Base-by-base conservation (phyloP, 2,888 invertebrate species). In the Rutpela maculata region DNA sequence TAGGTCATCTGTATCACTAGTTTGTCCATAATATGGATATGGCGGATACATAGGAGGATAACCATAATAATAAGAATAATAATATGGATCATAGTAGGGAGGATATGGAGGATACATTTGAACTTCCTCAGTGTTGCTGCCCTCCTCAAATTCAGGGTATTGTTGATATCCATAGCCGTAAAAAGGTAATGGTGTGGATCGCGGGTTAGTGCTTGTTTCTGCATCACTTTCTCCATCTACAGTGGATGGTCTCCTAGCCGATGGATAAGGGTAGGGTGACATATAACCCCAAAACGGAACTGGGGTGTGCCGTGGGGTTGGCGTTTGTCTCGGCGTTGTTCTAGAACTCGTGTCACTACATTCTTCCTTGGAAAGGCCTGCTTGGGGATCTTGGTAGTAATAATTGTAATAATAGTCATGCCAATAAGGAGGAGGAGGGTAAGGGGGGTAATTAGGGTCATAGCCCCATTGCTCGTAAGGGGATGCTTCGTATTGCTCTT, bases 1-100 rank as follows among this genome's bases (percentile, higher is more conserved):
- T 60, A 82, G 80, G 65, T 88, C 89, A 76, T 89, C 88, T 19
- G 79, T 82, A 60, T 89, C 87, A 62, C 81, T 84, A 18, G 80
- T 79, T 22, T 77, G 43, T 6, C 76, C 80, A 72, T 86, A 87
- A 74, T 84, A 87, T 0, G 84, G 85, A 67, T 87, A 86, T 1
- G 86, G 86, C 6, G 88, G 85, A 75, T 87, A 87, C 82, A 85
- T 85, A 50, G 88, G 87, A 60, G 89, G 88, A 77, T 89, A 87
- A 68, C 87, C 86, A 74, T 87, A 88, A 63, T 86, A 87, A 76
- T 87, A 87, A 56, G 81, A 80, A 62, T 83, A 86, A 74, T 87
- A 88, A 59, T 89, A 89, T 0, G 89, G 89, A 80, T 89, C 88
- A 84, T 87, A 89, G 80, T 88, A 88, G 5, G 87, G 87, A 12